Base-by-base conservation (phyloP, 2,113 vertebrate species). In the Petroica traversi region DNA sequence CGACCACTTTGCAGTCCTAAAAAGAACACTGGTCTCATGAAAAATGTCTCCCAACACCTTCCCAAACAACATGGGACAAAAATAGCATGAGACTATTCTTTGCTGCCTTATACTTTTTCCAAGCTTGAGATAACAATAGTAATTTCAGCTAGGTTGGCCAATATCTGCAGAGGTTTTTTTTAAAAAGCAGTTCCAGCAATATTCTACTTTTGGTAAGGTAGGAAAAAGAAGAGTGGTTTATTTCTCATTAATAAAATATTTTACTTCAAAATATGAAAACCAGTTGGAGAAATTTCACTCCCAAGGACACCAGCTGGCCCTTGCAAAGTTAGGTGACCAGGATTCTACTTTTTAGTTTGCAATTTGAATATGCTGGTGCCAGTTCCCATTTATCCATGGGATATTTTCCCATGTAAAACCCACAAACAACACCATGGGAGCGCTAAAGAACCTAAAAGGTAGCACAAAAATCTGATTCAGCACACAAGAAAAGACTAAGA, bases 21-120 rank as follows among this genome's bases (percentile, higher is more conserved):
- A 95, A 96, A 95, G 94, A 93, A 75, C 66, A 87, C 16, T 75
- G 85, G 85, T 55, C 74, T 92, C 78, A 73, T 48, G 63, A 93
- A 95, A 64, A 88, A 89, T 84, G 67, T 92, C 95, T 94, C 63
- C 73, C 73, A 96, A 96, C 96, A 95, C 95, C 93, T 97, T 89
- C 80, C 46, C 64, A 91, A 94, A 95, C 83, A 93, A 95, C 78
- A 93, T 5, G 43, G 38, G 80, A 92, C 83, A 89, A 96, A 97
- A 96, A 97, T 97, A 97, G 96, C 83, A 89, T 29, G 49, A n/a
- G 54, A 64, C 59, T 92, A 95, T 46, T 71, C 71, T 75, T 64
- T 36, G 36, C 46, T 85, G 74, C 59, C 40, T 85, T 92, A 77
- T 10, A 88, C 77, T 93, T 94, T 88, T 95, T 91, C 94, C 93